Evolutionary conservation across 2,888 invertebrate genomes (phyloP).

Genomic region (Lasioglossum marginatum): DNA sequence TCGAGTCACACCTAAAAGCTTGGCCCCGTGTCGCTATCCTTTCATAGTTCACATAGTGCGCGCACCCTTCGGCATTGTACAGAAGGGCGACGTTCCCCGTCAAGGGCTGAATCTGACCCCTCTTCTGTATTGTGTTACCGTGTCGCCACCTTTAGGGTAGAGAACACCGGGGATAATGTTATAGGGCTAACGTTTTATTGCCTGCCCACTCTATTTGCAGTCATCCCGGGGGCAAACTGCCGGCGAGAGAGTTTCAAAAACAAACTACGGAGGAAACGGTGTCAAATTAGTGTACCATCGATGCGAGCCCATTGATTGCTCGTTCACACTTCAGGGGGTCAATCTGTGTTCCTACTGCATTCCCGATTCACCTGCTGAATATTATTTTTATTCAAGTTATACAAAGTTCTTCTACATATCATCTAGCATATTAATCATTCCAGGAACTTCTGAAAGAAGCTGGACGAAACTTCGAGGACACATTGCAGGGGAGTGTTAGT

Average conservation of each 20-base stretch:
- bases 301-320: not conserved
- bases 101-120: conserved; percentile 81
- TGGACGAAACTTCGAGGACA: too few species aligned
- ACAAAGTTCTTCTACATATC: not conserved
- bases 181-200: conserved; percentile 77
- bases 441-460: not conserved
- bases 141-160: conserved; percentile 77
- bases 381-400: not conserved
- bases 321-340: not conserved
- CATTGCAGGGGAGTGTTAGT: too few species aligned
- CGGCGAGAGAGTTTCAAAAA: conserved; percentile 58
- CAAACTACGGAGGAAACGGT: conserved; percentile 47
- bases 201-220: conserved; percentile 72
- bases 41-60: conserved; percentile 47
- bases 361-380: not conserved
- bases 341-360: not conserved
- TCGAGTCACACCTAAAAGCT: conserved; percentile 58
- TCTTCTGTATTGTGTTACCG: conserved; percentile 79
- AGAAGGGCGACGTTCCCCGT: conserved; percentile 74
- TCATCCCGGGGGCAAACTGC: conserved; percentile 60
- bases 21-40: conserved; percentile 58
- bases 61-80: conserved; percentile 53
- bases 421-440: not conserved
- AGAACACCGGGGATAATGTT: conserved; percentile 76
- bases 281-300: conserved; percentile 50